These are phyloP conservation scores for Dreissena rostriformis DNA, from an alignment of 1,140 invertebrate species.

Conservation along the genomic window DNA sequence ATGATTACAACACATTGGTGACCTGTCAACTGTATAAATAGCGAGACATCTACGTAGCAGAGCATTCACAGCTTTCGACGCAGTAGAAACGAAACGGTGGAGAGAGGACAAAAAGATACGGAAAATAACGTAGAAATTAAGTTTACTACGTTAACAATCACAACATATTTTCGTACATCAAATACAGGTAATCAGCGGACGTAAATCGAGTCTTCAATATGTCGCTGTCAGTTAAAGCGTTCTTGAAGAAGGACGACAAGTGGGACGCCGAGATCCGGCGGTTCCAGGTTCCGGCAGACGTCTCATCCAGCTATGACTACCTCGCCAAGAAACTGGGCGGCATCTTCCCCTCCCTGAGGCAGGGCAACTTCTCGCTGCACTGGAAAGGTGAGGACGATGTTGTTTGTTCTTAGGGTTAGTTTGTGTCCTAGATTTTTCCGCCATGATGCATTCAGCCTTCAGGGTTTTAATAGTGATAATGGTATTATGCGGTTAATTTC, in stretches of 20 bases:
- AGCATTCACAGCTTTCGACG: not conserved
- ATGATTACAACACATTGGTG: constrained; percentile 12
- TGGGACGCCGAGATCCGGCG: constrained; percentile 71
- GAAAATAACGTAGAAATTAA: not conserved
- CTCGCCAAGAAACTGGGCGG: constrained; percentile 68
- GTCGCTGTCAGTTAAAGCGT: constrained; percentile 74
- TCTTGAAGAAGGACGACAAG: constrained; percentile 64
- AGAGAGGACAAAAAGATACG: not conserved
- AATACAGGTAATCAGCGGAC: not conserved
- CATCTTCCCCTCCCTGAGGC: constrained; percentile 67
- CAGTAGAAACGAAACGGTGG: not conserved
- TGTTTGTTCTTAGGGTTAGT: no score
- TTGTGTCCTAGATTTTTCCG: no score
- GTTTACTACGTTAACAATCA: not conserved
- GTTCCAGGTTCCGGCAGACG: constrained; percentile 68
- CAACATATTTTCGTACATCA: not conserved
- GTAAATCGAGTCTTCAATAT: constrained; percentile 40
- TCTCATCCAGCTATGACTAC: constrained; percentile 66
- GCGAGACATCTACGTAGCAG: not conserved
- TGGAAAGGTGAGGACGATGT: constrained; percentile 71
- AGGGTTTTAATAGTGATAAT: no score
- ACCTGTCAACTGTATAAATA: constrained; percentile 13
- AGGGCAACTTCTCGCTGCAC: constrained; percentile 66
- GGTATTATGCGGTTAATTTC: no score
- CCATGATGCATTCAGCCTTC: no score